Base-by-base conservation (phyloP, 1,140 invertebrate species). In the Habropoda laboriosa region DNA sequence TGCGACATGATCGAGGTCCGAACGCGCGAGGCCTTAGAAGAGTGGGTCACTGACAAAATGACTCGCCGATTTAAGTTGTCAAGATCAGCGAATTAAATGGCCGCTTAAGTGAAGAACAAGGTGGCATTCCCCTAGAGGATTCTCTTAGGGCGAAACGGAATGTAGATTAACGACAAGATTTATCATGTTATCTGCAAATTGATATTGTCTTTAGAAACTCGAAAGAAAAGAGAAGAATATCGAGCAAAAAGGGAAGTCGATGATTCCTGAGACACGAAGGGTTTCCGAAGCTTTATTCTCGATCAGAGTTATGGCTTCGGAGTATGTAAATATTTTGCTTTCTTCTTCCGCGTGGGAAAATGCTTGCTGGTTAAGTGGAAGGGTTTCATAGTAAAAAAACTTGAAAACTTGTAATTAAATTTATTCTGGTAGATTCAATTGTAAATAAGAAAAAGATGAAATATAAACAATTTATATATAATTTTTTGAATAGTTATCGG, bases 31-130 rank as follows among this genome's bases (percentile, higher is more conserved):
- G 12, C 32, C 42, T 60, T 27, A 55, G 30, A 74, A 64, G 32
- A 47, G 49, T 79, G n/a, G 45, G 60, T 66, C 60, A 66, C 38
- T 75, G 12, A 1, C 35, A 30, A 42, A 67, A 70, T 30, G 24
- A 32, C 13, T 35, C 3, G n/a, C 3, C 42, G 4, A 27, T 73
- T 60, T 35, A 27, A 38, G 5, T 49, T 45, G 8, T 38, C 40
- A 49, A 70, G 35, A 68, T 55, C 51, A 18, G 10, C 18, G 13
- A 24, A n/a, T 45, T 53, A 42, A 70, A 74, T 66, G 16, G 40
- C 57, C 38, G 30, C 7, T 74, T 49, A 73, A 57, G 27, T 12
- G 24, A 30, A 30, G 10, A 38, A 61, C 42, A 0, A 5, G 16
- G 42, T 27, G 7, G 40, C n/a, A 64, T 40, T 57, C 16, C 24